Evolutionary conservation across 2,113 vertebrate genomes (phyloP).

Genomic region (Sander vitreus): DNA sequence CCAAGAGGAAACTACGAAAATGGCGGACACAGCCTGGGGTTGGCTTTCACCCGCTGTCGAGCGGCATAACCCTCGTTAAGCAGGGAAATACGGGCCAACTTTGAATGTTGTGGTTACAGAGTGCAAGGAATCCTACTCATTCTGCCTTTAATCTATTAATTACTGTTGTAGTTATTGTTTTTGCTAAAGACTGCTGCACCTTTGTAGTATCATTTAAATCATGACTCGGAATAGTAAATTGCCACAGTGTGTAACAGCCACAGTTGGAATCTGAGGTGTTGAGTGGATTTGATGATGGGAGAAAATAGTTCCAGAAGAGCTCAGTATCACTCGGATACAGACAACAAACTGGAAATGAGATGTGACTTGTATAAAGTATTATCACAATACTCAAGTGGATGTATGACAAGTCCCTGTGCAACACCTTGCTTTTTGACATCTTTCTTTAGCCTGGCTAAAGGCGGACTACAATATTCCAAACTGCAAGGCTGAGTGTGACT

Average conservation of each 20-base stretch:
- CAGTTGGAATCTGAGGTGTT: neutral
- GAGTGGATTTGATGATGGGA: slow-evolving; percentile 32
- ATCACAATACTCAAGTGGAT: slow-evolving; percentile 21
- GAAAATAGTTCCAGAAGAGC: slow-evolving; percentile 24
- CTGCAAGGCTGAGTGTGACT: slow-evolving; percentile 50
- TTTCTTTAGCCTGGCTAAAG: slow-evolving; percentile 18
- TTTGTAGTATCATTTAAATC: neutral
- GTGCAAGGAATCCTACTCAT: neutral
- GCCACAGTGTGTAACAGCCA: neutral
- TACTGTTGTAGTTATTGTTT: neutral
- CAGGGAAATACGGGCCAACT: neutral
- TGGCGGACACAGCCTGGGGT: neutral
- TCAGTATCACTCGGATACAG: slow-evolving; percentile 22
- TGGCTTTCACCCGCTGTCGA: neutral
- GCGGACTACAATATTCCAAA: slow-evolving; percentile 27
- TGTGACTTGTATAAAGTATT: slow-evolving; percentile 36
- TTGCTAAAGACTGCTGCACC: neutral
- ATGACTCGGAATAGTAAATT: neutral
- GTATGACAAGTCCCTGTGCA: neutral
- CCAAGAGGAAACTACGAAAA: neutral
- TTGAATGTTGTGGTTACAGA: neutral
- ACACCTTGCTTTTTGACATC: slow-evolving; percentile 27
- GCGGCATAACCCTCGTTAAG: neutral
- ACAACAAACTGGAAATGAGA: slow-evolving; percentile 29
- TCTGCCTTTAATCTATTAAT: neutral